Evolutionary conservation across 1,140 invertebrate genomes (phyloP).

Genomic region (Onthophagus taurus): DNA sequence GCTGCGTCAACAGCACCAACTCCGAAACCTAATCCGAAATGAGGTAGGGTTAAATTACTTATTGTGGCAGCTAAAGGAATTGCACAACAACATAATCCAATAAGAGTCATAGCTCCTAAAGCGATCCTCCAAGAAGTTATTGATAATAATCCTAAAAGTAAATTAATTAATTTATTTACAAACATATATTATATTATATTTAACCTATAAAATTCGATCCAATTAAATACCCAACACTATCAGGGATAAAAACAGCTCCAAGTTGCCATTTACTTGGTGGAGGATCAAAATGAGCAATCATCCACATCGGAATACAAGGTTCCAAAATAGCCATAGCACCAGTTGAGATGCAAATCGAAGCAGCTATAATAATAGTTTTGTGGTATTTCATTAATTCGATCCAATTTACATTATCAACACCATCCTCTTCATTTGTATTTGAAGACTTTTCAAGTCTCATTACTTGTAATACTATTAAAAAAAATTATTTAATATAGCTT

Average conservation of each 20-base stretch:
- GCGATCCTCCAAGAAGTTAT: constrained; percentile 32
- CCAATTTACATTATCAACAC: constrained; percentile 39
- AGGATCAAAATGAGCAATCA: constrained; percentile 61
- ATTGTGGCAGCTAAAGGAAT: constrained; percentile 58
- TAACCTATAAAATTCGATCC: constrained; percentile 69
- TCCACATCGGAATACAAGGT: constrained; percentile 73
- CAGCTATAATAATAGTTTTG: constrained; percentile 49
- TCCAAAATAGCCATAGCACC: constrained; percentile 72
- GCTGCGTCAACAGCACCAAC: constrained; percentile 73
- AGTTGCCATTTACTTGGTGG: constrained; percentile 68
- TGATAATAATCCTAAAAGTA: constrained; percentile 27
- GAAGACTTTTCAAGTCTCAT: constrained; percentile 19
- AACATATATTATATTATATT: constrained; percentile 10
- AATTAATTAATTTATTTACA: constrained; percentile 1
- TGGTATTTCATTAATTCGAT: constrained; percentile 46
- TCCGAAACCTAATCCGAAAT: constrained; percentile 60
- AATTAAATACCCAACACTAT: constrained; percentile 71
- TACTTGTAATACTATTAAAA: constrained; percentile 19
- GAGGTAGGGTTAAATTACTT: constrained; percentile 55
- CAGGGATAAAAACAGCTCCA: constrained; percentile 73
- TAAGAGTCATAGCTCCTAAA: constrained; percentile 28
- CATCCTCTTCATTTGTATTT: constrained; percentile 17
- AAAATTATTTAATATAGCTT: constrained; percentile 13
- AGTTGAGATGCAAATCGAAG: constrained; percentile 65
- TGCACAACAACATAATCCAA: constrained; percentile 30